These are phyloP conservation scores for Acanthornis magna DNA, from an alignment of 2,797 vertebrate species.

Conservation along the genomic window DNA sequence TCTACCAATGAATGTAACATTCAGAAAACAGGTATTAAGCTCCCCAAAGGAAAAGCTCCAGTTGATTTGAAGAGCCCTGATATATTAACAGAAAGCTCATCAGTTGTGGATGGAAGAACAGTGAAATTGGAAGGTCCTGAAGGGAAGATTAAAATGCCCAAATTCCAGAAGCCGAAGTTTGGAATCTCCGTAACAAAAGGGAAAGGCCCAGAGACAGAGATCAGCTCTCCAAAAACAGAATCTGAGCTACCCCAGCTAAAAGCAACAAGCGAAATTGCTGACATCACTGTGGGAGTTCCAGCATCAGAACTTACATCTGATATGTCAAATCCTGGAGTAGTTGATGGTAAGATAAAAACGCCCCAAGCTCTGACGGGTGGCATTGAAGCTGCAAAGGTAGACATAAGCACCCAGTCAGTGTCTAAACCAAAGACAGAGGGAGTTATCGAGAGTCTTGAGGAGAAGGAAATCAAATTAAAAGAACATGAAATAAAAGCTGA, in stretches of 20 bases:
- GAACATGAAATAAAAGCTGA: neutral
- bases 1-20: neutral
- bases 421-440: neutral
- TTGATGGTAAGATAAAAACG: neutral
- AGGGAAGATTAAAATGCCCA: slow-evolving; percentile 47
- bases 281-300: neutral
- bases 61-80: neutral
- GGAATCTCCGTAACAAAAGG: slow-evolving; percentile 48
- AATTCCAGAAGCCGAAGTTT: slow-evolving; percentile 71
- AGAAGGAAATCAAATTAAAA: slow-evolving; percentile 36
- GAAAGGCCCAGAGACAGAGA: slow-evolving; percentile 27
- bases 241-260: neutral
- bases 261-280: neutral
- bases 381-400: neutral
- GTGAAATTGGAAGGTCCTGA: slow-evolving; percentile 28
- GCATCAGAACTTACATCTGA: neutral
- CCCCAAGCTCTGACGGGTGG: neutral
- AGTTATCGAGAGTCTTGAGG: neutral
- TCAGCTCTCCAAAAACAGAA: neutral
- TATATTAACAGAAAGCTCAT: neutral
- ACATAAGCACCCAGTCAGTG: neutral
- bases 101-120: neutral
- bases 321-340: neutral
- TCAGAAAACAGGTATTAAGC: slow-evolving; percentile 23
- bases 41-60: neutral